Conservation (phyloP, 2,888 invertebrate genomes). For the Lithophane leautieri region DNA sequence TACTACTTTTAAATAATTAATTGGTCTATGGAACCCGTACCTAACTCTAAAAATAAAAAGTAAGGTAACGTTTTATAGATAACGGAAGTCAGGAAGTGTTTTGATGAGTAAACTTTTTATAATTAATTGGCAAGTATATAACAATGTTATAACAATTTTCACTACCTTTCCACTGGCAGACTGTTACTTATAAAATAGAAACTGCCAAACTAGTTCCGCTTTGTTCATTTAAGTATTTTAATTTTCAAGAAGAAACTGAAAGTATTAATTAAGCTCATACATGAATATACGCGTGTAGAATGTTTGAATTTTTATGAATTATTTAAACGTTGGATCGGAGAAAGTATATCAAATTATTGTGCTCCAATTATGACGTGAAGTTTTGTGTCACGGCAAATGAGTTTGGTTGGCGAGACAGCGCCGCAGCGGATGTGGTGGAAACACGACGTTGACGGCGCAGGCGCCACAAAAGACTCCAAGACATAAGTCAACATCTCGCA, state of each 20-base stretch:
- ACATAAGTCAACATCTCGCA: conserved; percentile 10
- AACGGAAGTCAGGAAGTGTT: conserved; percentile 26
- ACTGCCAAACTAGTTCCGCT: conserved; percentile 62
- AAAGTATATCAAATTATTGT: conserved; percentile 87
- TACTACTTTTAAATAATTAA: conserved; percentile 2
- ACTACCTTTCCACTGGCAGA: conserved; percentile 33
- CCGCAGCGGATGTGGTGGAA: conserved; percentile 63
- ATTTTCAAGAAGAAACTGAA: conserved; percentile 79
- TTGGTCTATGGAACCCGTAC: neutral
- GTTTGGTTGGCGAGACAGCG: conserved; percentile 67
- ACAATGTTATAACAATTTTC: conserved; percentile 46
- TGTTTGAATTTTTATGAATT: conserved; percentile 81
- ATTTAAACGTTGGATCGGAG: conserved; percentile 79
- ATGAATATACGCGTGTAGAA: conserved; percentile 68
- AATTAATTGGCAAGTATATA: conserved; percentile 49
- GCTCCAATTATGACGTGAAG: conserved; percentile 85
- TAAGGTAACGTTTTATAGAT: conserved; percentile 1
- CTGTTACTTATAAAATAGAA: conserved; percentile 48
- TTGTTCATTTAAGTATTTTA: conserved; percentile 72
- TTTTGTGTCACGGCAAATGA: conserved; percentile 78
- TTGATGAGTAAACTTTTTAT: conserved; percentile 30
- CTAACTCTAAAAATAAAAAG: neutral
- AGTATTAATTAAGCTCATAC: conserved; percentile 79
- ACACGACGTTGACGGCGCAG: conserved; percentile 41
- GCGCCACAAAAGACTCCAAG: conserved; percentile 36